Base-by-base conservation (phyloP, 2,113 vertebrate species). In the Megaleporinus macrocephalus region DNA sequence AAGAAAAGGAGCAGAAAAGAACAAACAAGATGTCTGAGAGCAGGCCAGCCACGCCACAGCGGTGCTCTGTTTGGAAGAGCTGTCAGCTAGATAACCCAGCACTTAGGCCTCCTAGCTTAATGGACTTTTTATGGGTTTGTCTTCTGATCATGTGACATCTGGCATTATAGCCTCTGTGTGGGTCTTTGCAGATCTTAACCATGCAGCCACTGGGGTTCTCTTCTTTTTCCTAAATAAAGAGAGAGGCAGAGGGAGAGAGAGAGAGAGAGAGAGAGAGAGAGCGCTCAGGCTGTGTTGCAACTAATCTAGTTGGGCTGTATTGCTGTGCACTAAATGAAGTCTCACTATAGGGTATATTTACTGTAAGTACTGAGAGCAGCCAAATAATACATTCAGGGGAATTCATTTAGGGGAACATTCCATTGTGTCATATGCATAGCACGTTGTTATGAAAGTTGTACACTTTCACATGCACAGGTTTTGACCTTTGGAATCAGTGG, bases 71-170 rank as follows among this genome's bases (percentile, higher is more conserved):
- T 97, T 96, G 96, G 94, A 95, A 95, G 92, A 96, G 94, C 96
- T 95, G 97, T 95, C 96, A 96, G 95, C 93, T 91, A 95, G 95
- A 97, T 96, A 96, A 96, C 95, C 94, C 95, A 92, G 94, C 95
- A 89, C 95, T 98, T 94, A 96, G 95, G 94, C 95, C 94, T 92
- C 94, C 94, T 91, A 93, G 93, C 96, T 97, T 98, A 98, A 99
- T 99, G 97, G 97, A 98, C 94, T 96, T 98, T 98, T 98, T 99
- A 99, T 98, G 94, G 94, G 93, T 91, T 91, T 90, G 93, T 92
- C 91, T 95, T 92, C 89, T 94, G 93, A 95, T 95, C 95, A 94
- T 93, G 94, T 96, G 96, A 97, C 96, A 96, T 96, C 91, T 95
- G 90, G 93, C 89, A 87, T 91, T 90, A 86, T 87, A 88, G 89